These are phyloP conservation scores for Drosophila pseudoobscura DNA, from an alignment of 1,140 invertebrate species.

Conservation along the genomic window DNA sequence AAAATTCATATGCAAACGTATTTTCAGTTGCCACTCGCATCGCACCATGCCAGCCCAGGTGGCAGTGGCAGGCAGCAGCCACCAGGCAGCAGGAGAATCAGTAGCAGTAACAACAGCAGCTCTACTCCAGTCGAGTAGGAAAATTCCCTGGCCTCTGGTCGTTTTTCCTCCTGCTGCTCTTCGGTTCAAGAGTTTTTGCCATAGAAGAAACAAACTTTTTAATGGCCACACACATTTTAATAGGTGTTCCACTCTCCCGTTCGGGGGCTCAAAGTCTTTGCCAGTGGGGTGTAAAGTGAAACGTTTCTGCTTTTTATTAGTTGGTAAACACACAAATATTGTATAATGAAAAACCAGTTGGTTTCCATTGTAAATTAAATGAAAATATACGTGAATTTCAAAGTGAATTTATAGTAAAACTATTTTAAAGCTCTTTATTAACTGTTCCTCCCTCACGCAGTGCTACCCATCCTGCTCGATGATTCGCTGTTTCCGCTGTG, in stretches of 20 bases:
- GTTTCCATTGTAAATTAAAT: slow-evolving; percentile 49
- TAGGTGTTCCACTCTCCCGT: slow-evolving; percentile 45
- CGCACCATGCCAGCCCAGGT: slow-evolving; percentile 44
- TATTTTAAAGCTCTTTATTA: no score
- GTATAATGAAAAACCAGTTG: slow-evolving; percentile 44
- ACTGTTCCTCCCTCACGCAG: no score
- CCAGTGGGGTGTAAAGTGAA: slow-evolving; percentile 53
- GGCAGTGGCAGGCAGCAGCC: slow-evolving; percentile 66
- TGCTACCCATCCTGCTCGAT: no score
- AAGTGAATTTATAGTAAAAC: no score
- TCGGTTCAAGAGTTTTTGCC: slow-evolving; percentile 5
- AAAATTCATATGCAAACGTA: slow-evolving; percentile 81
- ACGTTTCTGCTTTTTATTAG: slow-evolving; percentile 56
- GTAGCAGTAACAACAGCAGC: slow-evolving; percentile 14
- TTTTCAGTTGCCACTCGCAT: slow-evolving; percentile 55
- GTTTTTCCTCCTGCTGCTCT: neutral
- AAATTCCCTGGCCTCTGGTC: neutral
- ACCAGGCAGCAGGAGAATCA: slow-evolving; percentile 38
- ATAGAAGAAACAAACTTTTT: slow-evolving; percentile 65
- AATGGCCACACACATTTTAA: slow-evolving; percentile 71
- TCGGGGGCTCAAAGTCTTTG: slow-evolving; percentile 49
- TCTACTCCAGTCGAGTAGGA: neutral
- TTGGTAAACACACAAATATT: slow-evolving; percentile 46
- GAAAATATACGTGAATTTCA: slow-evolving; percentile 27
- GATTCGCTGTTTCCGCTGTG: no score